These are phyloP conservation scores for Forbesichthys papilliferus DNA, from an alignment of 2,113 vertebrate genomes.

Conservation along the genomic window DNA sequence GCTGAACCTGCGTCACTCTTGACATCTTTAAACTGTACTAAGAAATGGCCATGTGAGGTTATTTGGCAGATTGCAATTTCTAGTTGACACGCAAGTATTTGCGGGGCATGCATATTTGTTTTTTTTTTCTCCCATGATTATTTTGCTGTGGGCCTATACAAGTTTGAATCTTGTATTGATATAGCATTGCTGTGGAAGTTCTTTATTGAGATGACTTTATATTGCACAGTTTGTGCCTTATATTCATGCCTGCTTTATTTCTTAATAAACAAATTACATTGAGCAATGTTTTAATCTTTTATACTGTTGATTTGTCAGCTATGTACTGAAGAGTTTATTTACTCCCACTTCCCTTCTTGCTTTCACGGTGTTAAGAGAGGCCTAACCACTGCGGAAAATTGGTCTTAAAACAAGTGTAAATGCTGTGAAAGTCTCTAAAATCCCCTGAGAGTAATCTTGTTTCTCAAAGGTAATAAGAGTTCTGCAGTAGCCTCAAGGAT, in stretches of 20 bases:
- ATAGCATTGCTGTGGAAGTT: slow-evolving; percentile 63
- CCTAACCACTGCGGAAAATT: background rate
- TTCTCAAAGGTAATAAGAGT: slow-evolving; percentile 5
- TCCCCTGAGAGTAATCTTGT: background rate
- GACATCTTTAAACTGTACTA: slow-evolving; percentile 38
- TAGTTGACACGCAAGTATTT: slow-evolving; percentile 26
- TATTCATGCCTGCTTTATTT: slow-evolving; percentile 68
- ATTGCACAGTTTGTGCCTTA: slow-evolving; percentile 52
- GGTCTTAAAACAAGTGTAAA: background rate
- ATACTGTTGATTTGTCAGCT: background rate
- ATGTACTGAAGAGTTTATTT: background rate
- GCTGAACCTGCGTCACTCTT: slow-evolving; percentile 28
- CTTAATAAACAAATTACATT: slow-evolving; percentile 62
- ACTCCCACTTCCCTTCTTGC: background rate
- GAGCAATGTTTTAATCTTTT: background rate
- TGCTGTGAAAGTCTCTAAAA: background rate
- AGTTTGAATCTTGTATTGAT: slow-evolving; percentile 48
- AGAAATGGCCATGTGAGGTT: slow-evolving; percentile 9
- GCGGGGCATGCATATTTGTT: background rate
- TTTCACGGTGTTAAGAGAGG: background rate
- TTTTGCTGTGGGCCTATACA: slow-evolving; percentile 28
- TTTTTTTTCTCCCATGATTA: slow-evolving; percentile 6
- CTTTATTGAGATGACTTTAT: slow-evolving; percentile 60
- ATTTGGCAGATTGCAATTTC: slow-evolving; percentile 30
- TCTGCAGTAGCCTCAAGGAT: background rate